Evolutionary conservation across 1,140 invertebrate species (phyloP), one percentile per base, ranked within the genome.

Genomic region (Sycobia sp.): DNA sequence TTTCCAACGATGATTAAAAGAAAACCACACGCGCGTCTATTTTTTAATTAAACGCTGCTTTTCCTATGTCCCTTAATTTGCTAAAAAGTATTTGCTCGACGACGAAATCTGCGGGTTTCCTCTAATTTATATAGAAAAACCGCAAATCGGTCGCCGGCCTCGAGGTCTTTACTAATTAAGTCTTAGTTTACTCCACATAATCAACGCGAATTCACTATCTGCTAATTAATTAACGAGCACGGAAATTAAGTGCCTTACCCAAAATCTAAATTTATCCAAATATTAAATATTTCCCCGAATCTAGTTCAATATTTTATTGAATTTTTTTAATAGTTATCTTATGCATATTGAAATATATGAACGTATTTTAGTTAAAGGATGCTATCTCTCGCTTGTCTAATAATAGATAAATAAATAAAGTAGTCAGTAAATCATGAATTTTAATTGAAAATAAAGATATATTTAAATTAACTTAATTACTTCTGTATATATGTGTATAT

Each of bases 61-160:
- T 43, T 44, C 34, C 9, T 27, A 14, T 38, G 32, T 38, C 44
- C n/a, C 23, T 62, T 54, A 54, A 62, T 55, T 44, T 39, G 46
- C 46, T 49, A 32, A 56, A 50, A 62, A 62, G 36, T 54, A 62
- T 46, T 62, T 36, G 38, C 41, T 16, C 27, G 11, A 13, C 23
- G 25, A 39, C 51, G 29, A 56, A 62, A 56, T 56, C 43, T 49
- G 38, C 44, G 53, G 25, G 18, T 41, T 56, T 56, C 32, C 53
- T 62, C 44, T 47, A 54, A 53, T 53, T 61, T 47, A 47, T 38
- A 34, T 47, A 25, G 18, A 61, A 62, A 62, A 62, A 54, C 32
- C 32, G 50, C 32, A 62, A 62, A 62, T 62, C 50, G 49, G 47
- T 61, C 29, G 51, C 9, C 43, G 22, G 14, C 11, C 23, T 53